These are phyloP conservation scores for Neolamprologus ventralis DNA, from an alignment of 2,113 vertebrate species.

Conservation along the genomic window DNA sequence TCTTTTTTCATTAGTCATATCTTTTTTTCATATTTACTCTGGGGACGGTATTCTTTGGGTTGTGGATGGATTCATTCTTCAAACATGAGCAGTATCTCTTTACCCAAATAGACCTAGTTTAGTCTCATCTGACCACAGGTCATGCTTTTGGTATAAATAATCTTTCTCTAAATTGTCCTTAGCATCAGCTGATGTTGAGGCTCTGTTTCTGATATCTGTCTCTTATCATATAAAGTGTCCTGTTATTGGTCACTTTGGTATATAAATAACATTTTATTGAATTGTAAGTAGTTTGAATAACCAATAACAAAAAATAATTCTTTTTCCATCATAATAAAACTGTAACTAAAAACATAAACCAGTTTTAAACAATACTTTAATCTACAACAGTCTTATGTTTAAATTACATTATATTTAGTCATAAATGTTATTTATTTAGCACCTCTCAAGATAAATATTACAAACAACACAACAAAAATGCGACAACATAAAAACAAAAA, in stretches of 20 bases:
- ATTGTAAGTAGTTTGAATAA: neutral
- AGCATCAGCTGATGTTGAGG: neutral
- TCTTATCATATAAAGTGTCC: neutral
- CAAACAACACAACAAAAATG: neutral
- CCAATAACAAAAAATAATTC: neutral
- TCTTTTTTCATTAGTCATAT: neutral
- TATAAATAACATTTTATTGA: neutral
- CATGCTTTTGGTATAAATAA: neutral
- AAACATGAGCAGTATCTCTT: neutral
- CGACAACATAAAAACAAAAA: neutral
- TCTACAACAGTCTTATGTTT: neutral
- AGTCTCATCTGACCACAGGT: neutral
- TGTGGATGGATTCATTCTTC: neutral
- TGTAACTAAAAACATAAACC: neutral
- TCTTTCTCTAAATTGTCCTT: rapidly evolving
- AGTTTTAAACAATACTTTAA: neutral
- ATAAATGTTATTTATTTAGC: neutral
- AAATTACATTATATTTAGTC: neutral
- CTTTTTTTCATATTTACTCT: neutral
- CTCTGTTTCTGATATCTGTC: neutral
- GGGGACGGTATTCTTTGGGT: neutral
- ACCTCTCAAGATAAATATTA: neutral
- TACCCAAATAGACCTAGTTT: neutral
- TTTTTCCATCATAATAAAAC: neutral
- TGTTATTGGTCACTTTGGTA: neutral